Conservation (phyloP, 2,113 vertebrate genomes). For the Chinchilla lanigera region DNA sequence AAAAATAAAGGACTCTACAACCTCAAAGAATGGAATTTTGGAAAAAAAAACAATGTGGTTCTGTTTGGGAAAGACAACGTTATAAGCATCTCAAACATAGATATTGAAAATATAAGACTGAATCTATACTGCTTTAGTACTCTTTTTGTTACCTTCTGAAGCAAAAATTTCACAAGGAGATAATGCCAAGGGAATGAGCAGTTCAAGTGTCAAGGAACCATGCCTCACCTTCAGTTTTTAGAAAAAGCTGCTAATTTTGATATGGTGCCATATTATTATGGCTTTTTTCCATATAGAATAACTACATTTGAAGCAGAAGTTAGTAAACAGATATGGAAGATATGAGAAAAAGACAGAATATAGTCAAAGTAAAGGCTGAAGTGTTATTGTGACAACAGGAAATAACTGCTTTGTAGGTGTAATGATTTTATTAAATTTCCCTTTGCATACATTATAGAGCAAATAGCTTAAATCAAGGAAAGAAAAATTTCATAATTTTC, state of each 20-base stretch:
- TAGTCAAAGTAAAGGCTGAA: conserved; percentile 53
- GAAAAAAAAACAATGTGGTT: neutral
- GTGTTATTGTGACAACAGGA: conserved; percentile 42
- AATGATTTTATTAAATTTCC: conserved; percentile 65
- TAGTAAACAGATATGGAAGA: conserved; percentile 5
- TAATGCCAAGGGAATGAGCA: conserved; percentile 51
- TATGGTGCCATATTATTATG: conserved; percentile 1
- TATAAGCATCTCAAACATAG: conserved; percentile 23
- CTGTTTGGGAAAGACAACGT: conserved; percentile 15
- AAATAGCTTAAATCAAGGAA: conserved; percentile 52
- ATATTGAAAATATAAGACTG: conserved; percentile 51
- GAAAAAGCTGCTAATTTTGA: conserved; percentile 44
- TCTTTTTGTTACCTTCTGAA: conserved; percentile 54
- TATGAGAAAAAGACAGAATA: conserved; percentile 11
- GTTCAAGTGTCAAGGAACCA: conserved; percentile 37
- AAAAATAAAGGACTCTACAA: conserved; percentile 25
- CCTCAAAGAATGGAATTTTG: neutral
- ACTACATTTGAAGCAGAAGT: conserved; percentile 56
- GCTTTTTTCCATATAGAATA: conserved; percentile 59
- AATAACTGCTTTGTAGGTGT: neutral
- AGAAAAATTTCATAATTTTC: conserved; percentile 45
- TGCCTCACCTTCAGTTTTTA: conserved; percentile 20
- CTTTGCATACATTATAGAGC: conserved; percentile 51
- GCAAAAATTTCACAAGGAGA: conserved; percentile 61
- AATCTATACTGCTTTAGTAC: neutral